Evolutionary conservation across 2,113 vertebrate genomes (phyloP).

Genomic region (Phaetusa simplex): DNA sequence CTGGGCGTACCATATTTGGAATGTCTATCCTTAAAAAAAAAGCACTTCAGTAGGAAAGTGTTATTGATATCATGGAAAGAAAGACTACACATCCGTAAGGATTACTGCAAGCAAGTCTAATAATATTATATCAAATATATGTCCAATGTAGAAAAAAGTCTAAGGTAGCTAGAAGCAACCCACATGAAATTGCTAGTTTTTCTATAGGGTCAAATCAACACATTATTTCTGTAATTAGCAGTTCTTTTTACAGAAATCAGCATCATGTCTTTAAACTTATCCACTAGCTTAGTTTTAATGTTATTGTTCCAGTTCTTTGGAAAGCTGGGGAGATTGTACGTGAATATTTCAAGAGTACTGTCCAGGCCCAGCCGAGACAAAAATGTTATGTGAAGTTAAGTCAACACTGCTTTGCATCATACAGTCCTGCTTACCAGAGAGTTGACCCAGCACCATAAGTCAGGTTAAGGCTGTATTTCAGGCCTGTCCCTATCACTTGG

Average conservation of each 20-base stretch:
- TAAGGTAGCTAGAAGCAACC: neutral
- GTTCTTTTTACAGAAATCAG: neutral
- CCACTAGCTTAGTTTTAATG: neutral
- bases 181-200: neutral
- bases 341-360: neutral
- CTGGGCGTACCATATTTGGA: neutral
- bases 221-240: neutral
- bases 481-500: neutral
- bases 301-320: neutral
- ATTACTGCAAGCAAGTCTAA: neutral
- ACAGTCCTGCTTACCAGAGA: neutral
- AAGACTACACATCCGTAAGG: neutral
- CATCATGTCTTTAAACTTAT: neutral
- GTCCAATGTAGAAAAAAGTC: neutral
- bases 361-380: neutral
- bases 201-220: neutral
- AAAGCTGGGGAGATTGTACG: neutral
- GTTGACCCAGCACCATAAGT: neutral
- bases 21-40: neutral
- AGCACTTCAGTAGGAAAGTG: neutral
- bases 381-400: neutral
- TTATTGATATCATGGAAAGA: neutral
- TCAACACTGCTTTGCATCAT: constrained; percentile 17
- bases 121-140: neutral
- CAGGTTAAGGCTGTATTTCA: neutral